These are phyloP conservation scores for Mormyrops boulengeri DNA, from an alignment of 2,797 vertebrate species.

Conservation along the genomic window DNA sequence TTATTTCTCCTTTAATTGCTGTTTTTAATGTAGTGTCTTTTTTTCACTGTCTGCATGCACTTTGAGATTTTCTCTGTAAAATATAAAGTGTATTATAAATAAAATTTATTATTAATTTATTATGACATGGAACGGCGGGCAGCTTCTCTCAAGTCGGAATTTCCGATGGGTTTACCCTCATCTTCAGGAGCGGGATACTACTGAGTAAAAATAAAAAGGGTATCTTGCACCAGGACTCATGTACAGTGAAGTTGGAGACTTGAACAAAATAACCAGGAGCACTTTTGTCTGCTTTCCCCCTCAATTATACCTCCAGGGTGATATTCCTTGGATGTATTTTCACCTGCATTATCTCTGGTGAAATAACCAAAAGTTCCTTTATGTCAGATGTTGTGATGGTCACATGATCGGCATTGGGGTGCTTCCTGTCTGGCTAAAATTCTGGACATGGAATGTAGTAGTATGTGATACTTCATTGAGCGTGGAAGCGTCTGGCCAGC, in stretches of 20 bases:
- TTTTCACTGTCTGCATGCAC: no score
- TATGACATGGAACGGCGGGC: not conserved
- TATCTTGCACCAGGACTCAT: not conserved
- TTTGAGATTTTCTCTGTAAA: no score
- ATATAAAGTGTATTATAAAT: no score
- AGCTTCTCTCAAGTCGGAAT: not conserved
- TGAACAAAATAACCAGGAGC: not conserved
- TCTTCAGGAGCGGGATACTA: not conserved
- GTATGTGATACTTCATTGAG: not conserved
- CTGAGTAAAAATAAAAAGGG: not conserved
- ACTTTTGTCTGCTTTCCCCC: not conserved
- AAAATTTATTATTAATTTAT: no score
- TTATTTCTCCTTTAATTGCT: no score
- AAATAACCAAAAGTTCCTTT: not conserved
- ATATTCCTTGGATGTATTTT: not conserved
- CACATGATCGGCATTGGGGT: not conserved
- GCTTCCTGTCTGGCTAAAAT: not conserved
- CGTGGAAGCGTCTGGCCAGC: not conserved
- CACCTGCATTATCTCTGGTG: not conserved
- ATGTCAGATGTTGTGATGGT: not conserved
- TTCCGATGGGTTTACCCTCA: not conserved
- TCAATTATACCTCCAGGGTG: not conserved
- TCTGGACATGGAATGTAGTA: not conserved
- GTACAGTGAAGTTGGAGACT: not conserved
- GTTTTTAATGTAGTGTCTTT: no score